Conservation (phyloP, 2,888 invertebrate genomes). For the Drosophila koepferae region DNA sequence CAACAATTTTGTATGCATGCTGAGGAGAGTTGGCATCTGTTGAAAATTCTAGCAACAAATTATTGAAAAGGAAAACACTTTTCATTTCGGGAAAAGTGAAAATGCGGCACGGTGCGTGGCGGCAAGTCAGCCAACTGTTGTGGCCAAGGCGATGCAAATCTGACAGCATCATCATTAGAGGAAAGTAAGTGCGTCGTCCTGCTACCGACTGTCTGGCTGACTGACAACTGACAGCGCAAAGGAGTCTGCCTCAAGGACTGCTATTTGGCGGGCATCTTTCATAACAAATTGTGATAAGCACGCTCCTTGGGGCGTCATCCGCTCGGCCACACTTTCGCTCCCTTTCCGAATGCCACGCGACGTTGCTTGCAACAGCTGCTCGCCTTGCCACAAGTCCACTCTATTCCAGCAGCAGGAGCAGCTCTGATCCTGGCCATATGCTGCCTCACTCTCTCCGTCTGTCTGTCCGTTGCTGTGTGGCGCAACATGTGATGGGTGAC, state of each 20-base stretch:
- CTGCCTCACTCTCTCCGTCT: not conserved
- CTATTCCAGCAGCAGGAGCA: not conserved
- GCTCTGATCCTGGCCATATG: slow-evolving; percentile 48
- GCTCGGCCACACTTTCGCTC: slow-evolving; percentile 58
- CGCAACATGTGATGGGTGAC: slow-evolving; percentile 68
- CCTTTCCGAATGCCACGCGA: slow-evolving; percentile 51
- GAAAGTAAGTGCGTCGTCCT: slow-evolving; percentile 22
- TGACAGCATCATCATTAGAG: slow-evolving; percentile 76
- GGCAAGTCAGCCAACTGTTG: slow-evolving; percentile 54
- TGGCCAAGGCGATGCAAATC: slow-evolving; percentile 64
- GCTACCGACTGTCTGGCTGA: slow-evolving; percentile 49
- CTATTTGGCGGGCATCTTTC: slow-evolving; percentile 36
- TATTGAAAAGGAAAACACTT: slow-evolving; percentile 64
- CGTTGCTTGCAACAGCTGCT: slow-evolving; percentile 55
- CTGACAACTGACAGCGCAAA: slow-evolving; percentile 72
- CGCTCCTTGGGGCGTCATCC: slow-evolving; percentile 74
- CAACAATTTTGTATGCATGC: slow-evolving; percentile 20
- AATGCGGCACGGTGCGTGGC: slow-evolving; percentile 38
- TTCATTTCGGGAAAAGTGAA: slow-evolving; percentile 76
- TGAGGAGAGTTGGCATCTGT: slow-evolving; percentile 63
- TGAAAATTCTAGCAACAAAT: slow-evolving; percentile 69
- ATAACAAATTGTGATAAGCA: slow-evolving; percentile 70
- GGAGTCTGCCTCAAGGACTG: slow-evolving; percentile 1
- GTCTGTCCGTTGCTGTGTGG: not conserved
- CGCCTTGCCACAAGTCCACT: slow-evolving; percentile 33